phyloP scores from a whole-genome alignment of 1,140 invertebrate species.

The Holotrichia oblita region DNA sequence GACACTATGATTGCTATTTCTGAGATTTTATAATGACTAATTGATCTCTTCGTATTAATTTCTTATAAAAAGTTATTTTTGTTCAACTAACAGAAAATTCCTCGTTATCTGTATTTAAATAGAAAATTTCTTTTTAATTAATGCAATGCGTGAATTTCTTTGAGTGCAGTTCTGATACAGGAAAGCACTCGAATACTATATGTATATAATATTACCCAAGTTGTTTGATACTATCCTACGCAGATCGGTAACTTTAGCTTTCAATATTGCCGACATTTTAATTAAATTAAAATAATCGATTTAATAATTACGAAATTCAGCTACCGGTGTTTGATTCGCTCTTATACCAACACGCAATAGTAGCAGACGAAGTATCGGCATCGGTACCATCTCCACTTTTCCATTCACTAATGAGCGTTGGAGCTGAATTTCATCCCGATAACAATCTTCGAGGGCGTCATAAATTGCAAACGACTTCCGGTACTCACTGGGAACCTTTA shows the following conservation, averaged over 20 bases:
- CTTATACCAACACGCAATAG: not conserved
- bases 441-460: constrained; percentile 32
- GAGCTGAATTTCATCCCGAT: constrained; percentile 30
- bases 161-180: too few relatives aligned
- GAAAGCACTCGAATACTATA: too few relatives aligned
- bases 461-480: constrained; percentile 29
- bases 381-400: constrained; percentile 11
- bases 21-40: too few relatives aligned
- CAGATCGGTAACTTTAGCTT: not conserved
- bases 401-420: constrained; percentile 19
- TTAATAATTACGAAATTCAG: constrained; percentile 1
- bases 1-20: too few relatives aligned
- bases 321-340: not conserved
- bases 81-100: too few relatives aligned
- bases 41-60: too few relatives aligned
- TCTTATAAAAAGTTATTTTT: too few relatives aligned
- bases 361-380: not conserved
- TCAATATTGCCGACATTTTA: not conserved
- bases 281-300: constrained; percentile 6
- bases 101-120: too few relatives aligned
- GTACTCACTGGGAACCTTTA: not conserved
- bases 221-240: too few relatives aligned
- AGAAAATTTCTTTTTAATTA: too few relatives aligned
- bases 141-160: too few relatives aligned
- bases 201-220: too few relatives aligned